Evolutionary conservation across 2,888 invertebrate species (phyloP).

Genomic region (Epistrophe eligans): DNA sequence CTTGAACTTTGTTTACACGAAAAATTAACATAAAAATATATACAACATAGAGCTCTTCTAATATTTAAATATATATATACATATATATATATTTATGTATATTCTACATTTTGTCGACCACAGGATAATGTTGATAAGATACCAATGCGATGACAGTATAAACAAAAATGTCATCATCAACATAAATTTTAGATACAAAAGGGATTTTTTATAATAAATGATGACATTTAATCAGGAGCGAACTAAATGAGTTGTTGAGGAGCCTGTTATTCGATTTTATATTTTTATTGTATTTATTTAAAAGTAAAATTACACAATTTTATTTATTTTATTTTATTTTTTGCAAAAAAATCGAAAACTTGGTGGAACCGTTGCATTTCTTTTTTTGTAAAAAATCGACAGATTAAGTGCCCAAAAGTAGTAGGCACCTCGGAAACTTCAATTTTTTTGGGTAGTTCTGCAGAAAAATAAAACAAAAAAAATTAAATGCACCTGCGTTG

Average conservation of each 20-base stretch:
- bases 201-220: slow-evolving; percentile 44
- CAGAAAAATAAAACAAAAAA: too few relatives aligned
- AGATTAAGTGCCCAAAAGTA: too few relatives aligned
- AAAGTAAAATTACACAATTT: too few relatives aligned
- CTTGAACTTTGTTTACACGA: slow-evolving; percentile 47
- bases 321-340: too few relatives aligned
- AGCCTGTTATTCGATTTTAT: background rate
- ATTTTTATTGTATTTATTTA: background rate
- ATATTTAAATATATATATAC: background rate
- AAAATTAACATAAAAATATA: slow-evolving; percentile 49
- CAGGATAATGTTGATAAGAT: slow-evolving; percentile 54
- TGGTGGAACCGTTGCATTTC: too few relatives aligned
- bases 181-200: slow-evolving; percentile 41
- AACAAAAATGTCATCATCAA: slow-evolving; percentile 56
- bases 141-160: slow-evolving; percentile 42
- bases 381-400: too few relatives aligned
- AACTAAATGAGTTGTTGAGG: background rate
- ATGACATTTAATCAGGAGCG: slow-evolving; percentile 18
- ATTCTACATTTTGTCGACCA: slow-evolving; percentile 27
- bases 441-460: too few relatives aligned
- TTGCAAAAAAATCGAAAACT: too few relatives aligned
- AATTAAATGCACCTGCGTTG: too few relatives aligned
- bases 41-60: background rate
- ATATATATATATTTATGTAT: background rate
- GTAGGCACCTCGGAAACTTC: too few relatives aligned